Base-by-base conservation (phyloP, 2,888 invertebrate genomes). In the Napeogenes inachia region DNA sequence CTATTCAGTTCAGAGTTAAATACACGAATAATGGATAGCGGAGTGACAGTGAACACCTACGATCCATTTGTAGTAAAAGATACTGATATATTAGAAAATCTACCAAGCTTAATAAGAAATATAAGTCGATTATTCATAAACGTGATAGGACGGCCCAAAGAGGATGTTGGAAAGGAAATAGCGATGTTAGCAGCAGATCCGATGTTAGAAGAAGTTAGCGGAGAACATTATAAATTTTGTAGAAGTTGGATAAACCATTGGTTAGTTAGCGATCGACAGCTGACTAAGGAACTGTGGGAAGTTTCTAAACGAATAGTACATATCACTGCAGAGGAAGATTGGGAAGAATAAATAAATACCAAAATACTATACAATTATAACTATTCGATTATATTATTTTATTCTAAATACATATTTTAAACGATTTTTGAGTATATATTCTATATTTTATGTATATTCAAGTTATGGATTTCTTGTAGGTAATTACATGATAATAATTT, bases 41-140 rank as follows among this genome's bases (percentile, higher is more conserved):
- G 91, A 55, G 93, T 95, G 0, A 94, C 93, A 3, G 93, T 92
- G 1, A 94, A 94, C 75, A 92, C 92, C 53, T 91, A 92, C 57
- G 94, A 95, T 80, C 88, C 89, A 0, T 89, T 82, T 50, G 12
- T 89, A 0, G 87, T 85, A 3, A 75, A 75, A 13, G 85, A 82
- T 62, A 89, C 89, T 0, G 76, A 84, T 62, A 60, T 87, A 33
- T 67, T 88, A 0, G 65, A 69, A 2, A 84, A 84, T 61, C 45
- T 83, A 35, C 78, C 84, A 12, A 73, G 60, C 5, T 56, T 75
- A 13, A 21, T 79, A 0, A 73, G 68, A 45, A 72, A 75, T 57
- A 66, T 84, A 13, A 75, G 81, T 0, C 70, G 73, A 53, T 71
- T 81, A 2, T 79, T 88, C 45, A 61, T 85, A 1, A 72, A 80